Evolutionary conservation across 30 jellyfish, hydroid and myxozoan genomes (phyloP).

Genomic region (Hydractinia echinata): DNA sequence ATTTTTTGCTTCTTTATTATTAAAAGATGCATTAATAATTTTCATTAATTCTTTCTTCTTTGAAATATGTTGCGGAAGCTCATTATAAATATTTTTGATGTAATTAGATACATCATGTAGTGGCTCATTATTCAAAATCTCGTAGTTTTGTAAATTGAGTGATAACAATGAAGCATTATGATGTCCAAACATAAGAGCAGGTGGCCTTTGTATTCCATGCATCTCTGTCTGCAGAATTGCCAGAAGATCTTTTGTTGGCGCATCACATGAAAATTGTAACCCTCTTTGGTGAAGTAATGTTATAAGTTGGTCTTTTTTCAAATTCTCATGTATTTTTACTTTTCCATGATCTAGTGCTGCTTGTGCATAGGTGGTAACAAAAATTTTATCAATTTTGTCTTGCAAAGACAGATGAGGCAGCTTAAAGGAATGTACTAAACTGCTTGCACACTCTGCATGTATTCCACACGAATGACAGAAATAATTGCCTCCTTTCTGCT

Average conservation of each 20-base stretch:
- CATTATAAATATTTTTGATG: neutral
- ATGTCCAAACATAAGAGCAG: neutral
- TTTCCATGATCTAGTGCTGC: too few relatives aligned
- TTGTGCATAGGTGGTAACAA: too few relatives aligned
- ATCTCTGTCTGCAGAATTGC: neutral
- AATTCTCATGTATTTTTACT: neutral
- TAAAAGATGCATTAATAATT: neutral
- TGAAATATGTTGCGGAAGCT: neutral
- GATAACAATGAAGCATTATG: neutral
- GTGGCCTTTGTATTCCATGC: slow-evolving; percentile 16
- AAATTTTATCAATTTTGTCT: too few relatives aligned
- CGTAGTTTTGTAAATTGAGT: neutral
- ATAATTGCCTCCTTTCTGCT: too few relatives aligned
- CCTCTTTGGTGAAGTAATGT: neutral
- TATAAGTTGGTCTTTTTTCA: neutral
- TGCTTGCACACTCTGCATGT: too few relatives aligned
- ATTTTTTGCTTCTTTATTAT: slow-evolving; percentile 12
- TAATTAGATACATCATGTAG: slow-evolving; percentile 15
- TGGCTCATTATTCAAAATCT: slow-evolving; percentile 18
- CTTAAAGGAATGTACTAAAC: too few relatives aligned
- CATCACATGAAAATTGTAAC: neutral
- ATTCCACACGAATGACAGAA: too few relatives aligned
- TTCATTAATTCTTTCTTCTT: neutral
- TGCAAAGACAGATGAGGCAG: too few relatives aligned
- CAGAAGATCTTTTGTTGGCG: neutral